Conservation (phyloP, 23 tunicate species). For the Botrylloides violaceus region DNA sequence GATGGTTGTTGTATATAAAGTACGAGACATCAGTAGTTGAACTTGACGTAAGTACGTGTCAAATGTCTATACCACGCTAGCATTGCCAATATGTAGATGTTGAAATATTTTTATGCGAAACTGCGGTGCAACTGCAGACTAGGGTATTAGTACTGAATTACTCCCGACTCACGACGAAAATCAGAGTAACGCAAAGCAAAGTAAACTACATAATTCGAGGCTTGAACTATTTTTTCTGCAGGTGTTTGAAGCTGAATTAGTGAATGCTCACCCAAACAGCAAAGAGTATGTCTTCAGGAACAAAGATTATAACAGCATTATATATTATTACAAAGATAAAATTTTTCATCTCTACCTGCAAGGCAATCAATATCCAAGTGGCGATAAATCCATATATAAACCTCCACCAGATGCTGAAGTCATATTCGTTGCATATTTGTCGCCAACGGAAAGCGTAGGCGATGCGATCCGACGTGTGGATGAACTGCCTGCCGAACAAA, state of each 20-base stretch:
- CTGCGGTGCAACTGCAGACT: too few relatives aligned
- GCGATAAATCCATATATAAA: slow-evolving; percentile 16
- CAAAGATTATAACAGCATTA: slow-evolving; percentile 33
- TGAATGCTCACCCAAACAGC: slow-evolving; percentile 51
- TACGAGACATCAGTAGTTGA: slow-evolving; percentile 39
- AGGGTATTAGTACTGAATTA: too few relatives aligned
- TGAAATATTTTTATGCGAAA: too few relatives aligned
- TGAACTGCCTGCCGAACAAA: neutral
- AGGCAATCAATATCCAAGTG: slow-evolving; percentile 29
- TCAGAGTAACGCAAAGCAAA: too few relatives aligned
- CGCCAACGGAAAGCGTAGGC: slow-evolving; percentile 23
- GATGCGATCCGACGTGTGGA: slow-evolving; percentile 36
- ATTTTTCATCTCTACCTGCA: slow-evolving; percentile 31
- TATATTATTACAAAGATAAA: slow-evolving; percentile 37
- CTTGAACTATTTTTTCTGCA: too few relatives aligned
- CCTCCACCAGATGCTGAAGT: slow-evolving; percentile 47
- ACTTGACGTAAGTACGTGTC: slow-evolving; percentile 37
- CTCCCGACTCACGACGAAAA: too few relatives aligned
- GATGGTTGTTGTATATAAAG: slow-evolving; percentile 63
- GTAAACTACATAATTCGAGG: too few relatives aligned
- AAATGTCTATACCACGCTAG: too few relatives aligned
- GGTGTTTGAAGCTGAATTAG: slow-evolving; percentile 57
- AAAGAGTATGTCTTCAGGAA: slow-evolving; percentile 29
- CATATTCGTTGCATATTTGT: slow-evolving; percentile 32
- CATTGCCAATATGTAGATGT: too few relatives aligned